A percentile compares a stretch with the other conserved stretches of the same genome.
These are phyloP conservation scores for Cyrtorhinus lividipennis DNA, from an alignment of 1,140 invertebrate species.

Conservation along the genomic window DNA sequence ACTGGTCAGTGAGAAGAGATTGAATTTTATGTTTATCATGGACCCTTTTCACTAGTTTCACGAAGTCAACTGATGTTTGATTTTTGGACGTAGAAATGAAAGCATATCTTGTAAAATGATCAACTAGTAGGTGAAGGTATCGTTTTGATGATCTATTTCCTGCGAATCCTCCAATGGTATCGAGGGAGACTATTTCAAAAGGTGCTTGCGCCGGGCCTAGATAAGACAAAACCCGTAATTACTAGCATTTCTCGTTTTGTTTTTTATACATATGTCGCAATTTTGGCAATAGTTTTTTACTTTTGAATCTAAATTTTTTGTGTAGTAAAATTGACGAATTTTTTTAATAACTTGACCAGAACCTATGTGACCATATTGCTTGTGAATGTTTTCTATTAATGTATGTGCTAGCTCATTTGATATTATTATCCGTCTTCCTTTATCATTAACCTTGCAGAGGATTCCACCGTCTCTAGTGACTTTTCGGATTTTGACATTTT, in stretches of 20 bases:
- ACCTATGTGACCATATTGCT: conserved; percentile 11
- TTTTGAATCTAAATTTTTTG: conserved; percentile 20
- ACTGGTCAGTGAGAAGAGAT: not conserved
- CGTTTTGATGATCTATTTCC: conserved; percentile 23
- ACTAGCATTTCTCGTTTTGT: conserved; percentile 26
- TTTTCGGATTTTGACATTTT: not conserved
- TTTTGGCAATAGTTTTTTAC: conserved; percentile 25
- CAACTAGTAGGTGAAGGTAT: conserved; percentile 25
- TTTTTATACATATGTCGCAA: conserved; percentile 29
- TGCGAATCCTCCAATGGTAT: conserved; percentile 26
- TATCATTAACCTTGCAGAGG: not conserved
- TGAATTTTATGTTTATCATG: conserved; percentile 16
- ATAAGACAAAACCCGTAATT: conserved; percentile 25
- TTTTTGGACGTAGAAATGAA: conserved; percentile 21
- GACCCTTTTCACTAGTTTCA: not conserved
- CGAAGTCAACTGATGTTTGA: conserved; percentile 14
- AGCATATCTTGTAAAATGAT: conserved; percentile 23
- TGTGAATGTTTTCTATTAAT: conserved; percentile 10
- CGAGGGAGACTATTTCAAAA: conserved; percentile 28
- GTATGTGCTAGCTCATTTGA: conserved; percentile 1
- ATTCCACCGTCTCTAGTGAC: not conserved
- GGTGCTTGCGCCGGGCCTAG: conserved; percentile 29
- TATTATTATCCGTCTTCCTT: conserved; percentile 3
- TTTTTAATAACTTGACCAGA: not conserved
- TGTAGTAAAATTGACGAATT: conserved; percentile 21